Percentiles rank a stretch among this genome's conserved stretches.
These are phyloP conservation scores for Hirudinaria manillensis DNA, from an alignment of 2,888 invertebrate genomes.

Conservation along the genomic window DNA sequence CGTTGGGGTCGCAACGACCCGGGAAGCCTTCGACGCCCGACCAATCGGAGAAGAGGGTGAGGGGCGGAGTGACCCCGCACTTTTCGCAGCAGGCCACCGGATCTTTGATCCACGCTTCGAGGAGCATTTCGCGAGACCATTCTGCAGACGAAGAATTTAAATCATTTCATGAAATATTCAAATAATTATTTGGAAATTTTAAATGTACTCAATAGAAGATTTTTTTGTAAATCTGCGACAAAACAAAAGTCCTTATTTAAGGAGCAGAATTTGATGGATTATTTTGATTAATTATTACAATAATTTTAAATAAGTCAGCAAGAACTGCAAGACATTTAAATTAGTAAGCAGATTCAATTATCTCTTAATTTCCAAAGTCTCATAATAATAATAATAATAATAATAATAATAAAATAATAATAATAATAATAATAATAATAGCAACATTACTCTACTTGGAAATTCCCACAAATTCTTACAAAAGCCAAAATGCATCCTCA, in stretches of 20 bases:
- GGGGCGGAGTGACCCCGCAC: slow-evolving; percentile 64
- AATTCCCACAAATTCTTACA: too few species aligned
- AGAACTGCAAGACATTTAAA: neutral
- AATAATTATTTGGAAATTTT: neutral
- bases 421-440: neutral
- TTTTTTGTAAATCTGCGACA: too few species aligned
- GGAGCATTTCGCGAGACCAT: slow-evolving; percentile 64
- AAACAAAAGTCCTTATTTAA: neutral
- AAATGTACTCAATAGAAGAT: too few species aligned
- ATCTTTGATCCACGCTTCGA: slow-evolving; percentile 67
- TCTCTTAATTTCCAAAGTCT: neutral
- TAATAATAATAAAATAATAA: neutral
- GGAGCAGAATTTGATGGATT: too few species aligned
- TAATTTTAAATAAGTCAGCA: too few species aligned
- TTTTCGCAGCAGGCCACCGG: slow-evolving; percentile 63
- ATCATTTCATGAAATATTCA: neutral
- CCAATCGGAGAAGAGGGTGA: slow-evolving; percentile 44
- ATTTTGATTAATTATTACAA: too few species aligned
- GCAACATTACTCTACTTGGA: neutral
- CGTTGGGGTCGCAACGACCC: neutral
- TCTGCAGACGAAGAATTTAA: slow-evolving; percentile 54
- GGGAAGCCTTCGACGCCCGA: neutral
- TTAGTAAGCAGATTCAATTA: neutral
- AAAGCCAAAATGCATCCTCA: too few species aligned
- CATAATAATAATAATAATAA: neutral